Base-by-base conservation (phyloP, 2,888 invertebrate genomes). In the Brachypalpus laphriformis region DNA sequence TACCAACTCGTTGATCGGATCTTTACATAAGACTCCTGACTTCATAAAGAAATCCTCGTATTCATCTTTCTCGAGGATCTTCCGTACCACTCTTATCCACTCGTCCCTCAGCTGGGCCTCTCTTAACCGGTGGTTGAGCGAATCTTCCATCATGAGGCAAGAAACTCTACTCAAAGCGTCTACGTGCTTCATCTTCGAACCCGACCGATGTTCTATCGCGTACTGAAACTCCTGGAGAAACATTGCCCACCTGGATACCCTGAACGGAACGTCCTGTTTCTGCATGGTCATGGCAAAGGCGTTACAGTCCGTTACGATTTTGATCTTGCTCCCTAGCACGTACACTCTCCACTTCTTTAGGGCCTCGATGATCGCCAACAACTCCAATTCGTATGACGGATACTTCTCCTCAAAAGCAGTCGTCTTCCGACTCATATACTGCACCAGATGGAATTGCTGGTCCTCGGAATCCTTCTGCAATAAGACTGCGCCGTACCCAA, bases 401-500 rank as follows among this genome's bases (percentile, higher is more conserved):
- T 40, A 59, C 11, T 88, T 65, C 20, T 86, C 71, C 61, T 88
- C 90, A 9, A 88, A 87, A 0, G 61, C 0, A 7, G 61, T 42
- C 1, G 77, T 71, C 31, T 78, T 87, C 28, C 75, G 47, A 28
- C 71, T 90, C 77, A 87, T 82, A 42, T 87, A 91, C 37, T 59
- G 40, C 1, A 90, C 86, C 0, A 89, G 89, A 56, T 90, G 59
- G 1, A 40, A 3, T 6, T 20, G 18, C 4, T 34, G 78, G 16
- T 87, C 87, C 3, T 86, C 68, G 0, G 63, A 8, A 14, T 78
- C 70, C 47, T 72, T 87, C 61, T 90, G 89, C 4, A 90, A 14
- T n/a, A 90, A 49, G 0, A 89, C 74, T 0, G 88, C 89, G 4
- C 88, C 89, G 63, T 87, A 89, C 0, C 90, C 89, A 45, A 81